A percentile compares a stretch with the other conserved stretches of the same genome.
Evolutionary conservation across 1,140 invertebrate genomes (phyloP).

Genomic region (Drosophila quadrilineata): DNA sequence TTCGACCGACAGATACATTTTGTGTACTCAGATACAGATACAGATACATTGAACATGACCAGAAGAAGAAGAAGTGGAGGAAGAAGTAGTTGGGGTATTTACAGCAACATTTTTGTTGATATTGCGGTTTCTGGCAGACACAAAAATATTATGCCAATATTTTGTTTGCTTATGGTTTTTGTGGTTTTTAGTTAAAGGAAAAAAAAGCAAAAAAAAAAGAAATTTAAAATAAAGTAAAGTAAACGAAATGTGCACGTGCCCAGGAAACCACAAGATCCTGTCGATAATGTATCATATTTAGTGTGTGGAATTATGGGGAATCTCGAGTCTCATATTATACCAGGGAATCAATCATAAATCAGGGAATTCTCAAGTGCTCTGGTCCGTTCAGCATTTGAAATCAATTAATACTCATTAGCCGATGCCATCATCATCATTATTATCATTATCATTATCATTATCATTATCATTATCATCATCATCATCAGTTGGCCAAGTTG

Average conservation of each 20-base stretch:
- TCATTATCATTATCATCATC: too few species aligned
- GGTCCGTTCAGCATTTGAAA: constrained; percentile 22
- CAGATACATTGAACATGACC: background rate
- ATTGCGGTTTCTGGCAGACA: constrained; percentile 58
- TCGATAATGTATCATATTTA: constrained; percentile 24
- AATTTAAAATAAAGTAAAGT: too few species aligned
- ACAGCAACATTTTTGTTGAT: constrained; percentile 72
- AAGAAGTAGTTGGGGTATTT: too few species aligned
- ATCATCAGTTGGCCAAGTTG: too few species aligned
- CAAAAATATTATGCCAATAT: constrained; percentile 33
- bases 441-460: too few species aligned
- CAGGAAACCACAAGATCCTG: constrained; percentile 68
- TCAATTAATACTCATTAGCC: constrained; percentile 70
- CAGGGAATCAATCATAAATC: constrained; percentile 38
- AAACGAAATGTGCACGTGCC: constrained; percentile 49
- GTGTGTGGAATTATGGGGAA: background rate
- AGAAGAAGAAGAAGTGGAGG: too few species aligned
- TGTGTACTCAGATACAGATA: background rate
- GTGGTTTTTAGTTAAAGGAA: constrained; percentile 24
- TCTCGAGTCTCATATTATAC: too few species aligned
- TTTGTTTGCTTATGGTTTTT: constrained; percentile 31
- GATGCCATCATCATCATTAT: too few species aligned
- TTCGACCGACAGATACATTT: constrained; percentile 29
- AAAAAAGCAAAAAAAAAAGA: background rate
- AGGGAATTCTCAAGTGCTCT: constrained; percentile 4